Evolutionary conservation across 2,113 vertebrate species (phyloP).

Genomic region (Tragulus kanchil): DNA sequence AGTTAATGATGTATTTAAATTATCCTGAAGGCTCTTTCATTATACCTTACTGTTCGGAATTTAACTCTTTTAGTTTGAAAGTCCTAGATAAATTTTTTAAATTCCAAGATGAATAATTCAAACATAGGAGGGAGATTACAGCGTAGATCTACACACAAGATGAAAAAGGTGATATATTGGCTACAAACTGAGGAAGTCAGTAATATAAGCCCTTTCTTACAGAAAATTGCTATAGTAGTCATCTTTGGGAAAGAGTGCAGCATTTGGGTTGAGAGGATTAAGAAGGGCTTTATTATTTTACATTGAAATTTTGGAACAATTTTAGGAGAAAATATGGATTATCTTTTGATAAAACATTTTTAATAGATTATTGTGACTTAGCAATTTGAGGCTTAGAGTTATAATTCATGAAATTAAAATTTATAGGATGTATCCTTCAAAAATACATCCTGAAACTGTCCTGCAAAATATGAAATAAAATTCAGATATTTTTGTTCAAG

Average conservation of each 20-base stretch:
- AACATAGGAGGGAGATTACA: background rate
- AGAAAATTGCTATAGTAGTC: background rate
- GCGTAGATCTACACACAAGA: background rate
- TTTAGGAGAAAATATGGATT: conserved; percentile 53
- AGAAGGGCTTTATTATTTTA: background rate
- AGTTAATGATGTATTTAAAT: conserved; percentile 82
- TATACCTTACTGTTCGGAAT: conserved; percentile 73
- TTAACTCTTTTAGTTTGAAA: conserved; percentile 67
- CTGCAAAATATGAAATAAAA: conserved; percentile 33
- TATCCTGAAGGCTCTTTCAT: conserved; percentile 73
- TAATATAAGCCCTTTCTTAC: background rate
- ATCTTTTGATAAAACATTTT: background rate
- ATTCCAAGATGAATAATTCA: conserved; percentile 59
- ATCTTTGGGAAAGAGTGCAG: background rate
- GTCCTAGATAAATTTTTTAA: conserved; percentile 49
- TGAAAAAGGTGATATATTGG: background rate
- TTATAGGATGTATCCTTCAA: background rate
- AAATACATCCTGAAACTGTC: background rate
- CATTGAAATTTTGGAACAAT: background rate
- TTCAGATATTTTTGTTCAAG: conserved; percentile 23
- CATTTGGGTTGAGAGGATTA: background rate
- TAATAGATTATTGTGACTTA: conserved; percentile 15
- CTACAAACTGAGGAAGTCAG: background rate
- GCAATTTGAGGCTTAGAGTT: background rate
- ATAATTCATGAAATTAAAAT: background rate